These are phyloP conservation scores for Anaspis maculata DNA, from an alignment of 2,888 invertebrate genomes.

Conservation along the genomic window DNA sequence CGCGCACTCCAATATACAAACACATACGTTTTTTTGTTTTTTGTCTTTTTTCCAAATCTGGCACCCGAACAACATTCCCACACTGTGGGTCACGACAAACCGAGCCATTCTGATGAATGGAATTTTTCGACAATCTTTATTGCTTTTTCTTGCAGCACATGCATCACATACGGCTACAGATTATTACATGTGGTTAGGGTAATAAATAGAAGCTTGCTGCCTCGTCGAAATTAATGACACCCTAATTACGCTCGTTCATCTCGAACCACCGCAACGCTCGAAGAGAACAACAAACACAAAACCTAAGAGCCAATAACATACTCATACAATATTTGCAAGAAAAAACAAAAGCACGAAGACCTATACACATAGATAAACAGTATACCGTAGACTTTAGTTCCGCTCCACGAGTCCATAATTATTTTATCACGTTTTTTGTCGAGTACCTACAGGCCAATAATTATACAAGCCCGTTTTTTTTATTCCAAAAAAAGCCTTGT, in stretches of 20 bases:
- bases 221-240: constrained; percentile 18
- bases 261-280: constrained; percentile 8
- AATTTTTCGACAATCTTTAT: constrained; percentile 20
- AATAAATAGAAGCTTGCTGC: constrained; percentile 20
- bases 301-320: too few species aligned
- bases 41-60: neutral
- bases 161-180: constrained; percentile 14
- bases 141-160: constrained; percentile 16
- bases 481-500: too few species aligned
- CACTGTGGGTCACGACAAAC: neutral
- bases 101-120: constrained; percentile 9
- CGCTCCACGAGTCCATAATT: constrained; percentile 8
- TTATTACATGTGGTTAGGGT: constrained; percentile 18
- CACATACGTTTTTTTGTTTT: too few species aligned
- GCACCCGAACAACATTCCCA: neutral
- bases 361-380: constrained; percentile 8
- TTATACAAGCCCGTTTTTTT: too few species aligned
- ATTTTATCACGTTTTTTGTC: constrained; percentile 6
- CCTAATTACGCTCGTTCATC: constrained; percentile 19
- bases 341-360: constrained; percentile 7
- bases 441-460: too few species aligned
- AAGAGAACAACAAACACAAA: constrained; percentile 5
- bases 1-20: constrained; percentile 18
- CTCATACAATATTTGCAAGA: too few species aligned
- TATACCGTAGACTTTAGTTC: constrained; percentile 5